These are phyloP conservation scores for Rallus crepitans DNA, from an alignment of 2,797 vertebrate genomes.

Conservation along the genomic window DNA sequence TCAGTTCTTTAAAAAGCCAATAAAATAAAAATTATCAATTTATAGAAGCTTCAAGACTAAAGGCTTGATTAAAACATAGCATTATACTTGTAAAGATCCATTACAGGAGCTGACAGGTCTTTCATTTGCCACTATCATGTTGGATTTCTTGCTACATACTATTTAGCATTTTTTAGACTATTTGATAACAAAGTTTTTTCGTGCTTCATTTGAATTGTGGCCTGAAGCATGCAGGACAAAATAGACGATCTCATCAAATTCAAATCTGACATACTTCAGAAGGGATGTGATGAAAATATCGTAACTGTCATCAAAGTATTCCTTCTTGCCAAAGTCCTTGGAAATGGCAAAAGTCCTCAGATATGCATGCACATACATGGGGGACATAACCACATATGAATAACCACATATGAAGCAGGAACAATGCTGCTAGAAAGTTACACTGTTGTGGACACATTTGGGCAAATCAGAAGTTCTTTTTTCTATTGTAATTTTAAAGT, in stretches of 20 bases:
- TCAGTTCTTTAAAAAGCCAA: neutral
- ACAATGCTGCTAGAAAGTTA: neutral
- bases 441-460: neutral
- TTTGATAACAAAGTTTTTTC: neutral
- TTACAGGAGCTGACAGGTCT: neutral
- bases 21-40: neutral
- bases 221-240: neutral
- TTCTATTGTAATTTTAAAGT: neutral
- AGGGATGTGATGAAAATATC: neutral
- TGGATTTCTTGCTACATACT: neutral
- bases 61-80: neutral
- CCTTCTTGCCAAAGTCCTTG: neutral
- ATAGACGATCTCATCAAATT: neutral
- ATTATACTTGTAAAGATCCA: neutral
- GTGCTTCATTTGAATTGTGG: neutral
- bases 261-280: neutral
- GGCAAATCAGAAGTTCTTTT: neutral
- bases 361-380: too few relatives aligned
- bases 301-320: neutral
- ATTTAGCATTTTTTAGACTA: neutral
- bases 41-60: neutral
- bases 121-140: neutral
- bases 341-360: neutral
- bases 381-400: too few relatives aligned
- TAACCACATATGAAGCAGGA: neutral